Conservation (phyloP, 2,888 invertebrate genomes). For the Leucophenga maculata region DNA sequence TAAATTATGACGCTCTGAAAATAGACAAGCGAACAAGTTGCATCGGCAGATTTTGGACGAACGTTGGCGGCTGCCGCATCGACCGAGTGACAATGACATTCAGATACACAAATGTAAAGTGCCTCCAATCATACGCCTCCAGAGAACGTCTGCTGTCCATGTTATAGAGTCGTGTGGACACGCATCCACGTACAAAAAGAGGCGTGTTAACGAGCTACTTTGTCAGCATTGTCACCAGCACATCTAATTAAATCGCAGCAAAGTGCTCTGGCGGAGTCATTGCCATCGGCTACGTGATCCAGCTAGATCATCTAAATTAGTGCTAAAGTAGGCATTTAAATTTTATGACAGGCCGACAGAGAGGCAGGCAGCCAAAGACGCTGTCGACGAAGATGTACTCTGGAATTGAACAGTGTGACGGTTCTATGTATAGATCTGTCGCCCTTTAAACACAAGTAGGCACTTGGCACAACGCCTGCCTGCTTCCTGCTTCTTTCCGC, state of each 20-base stretch:
- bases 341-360: slow-evolving; percentile 58
- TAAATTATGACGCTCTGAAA: too few relatives aligned
- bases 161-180: not conserved
- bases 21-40: too few relatives aligned
- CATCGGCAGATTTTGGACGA: too few relatives aligned
- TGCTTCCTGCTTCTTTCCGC: slow-evolving; percentile 22
- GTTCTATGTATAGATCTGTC: slow-evolving; percentile 28
- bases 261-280: slow-evolving; percentile 15
- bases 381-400: not conserved
- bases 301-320: slow-evolving; percentile 62
- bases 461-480: slow-evolving; percentile 45
- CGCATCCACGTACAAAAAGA: not conserved
- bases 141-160: not conserved
- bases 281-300: slow-evolving; percentile 26
- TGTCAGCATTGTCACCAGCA: slow-evolving; percentile 18
- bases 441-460: slow-evolving; percentile 32
- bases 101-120: not conserved
- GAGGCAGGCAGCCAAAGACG: slow-evolving; percentile 6
- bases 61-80: slow-evolving; percentile 6
- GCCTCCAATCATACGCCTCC: not conserved
- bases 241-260: slow-evolving; percentile 38
- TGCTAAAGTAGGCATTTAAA: slow-evolving; percentile 64
- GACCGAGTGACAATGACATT: slow-evolving; percentile 25
- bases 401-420: too few relatives aligned
- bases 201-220: slow-evolving; percentile 23